Conservation (phyloP, 2,113 vertebrate species). For the Hippolais icterina region DNA sequence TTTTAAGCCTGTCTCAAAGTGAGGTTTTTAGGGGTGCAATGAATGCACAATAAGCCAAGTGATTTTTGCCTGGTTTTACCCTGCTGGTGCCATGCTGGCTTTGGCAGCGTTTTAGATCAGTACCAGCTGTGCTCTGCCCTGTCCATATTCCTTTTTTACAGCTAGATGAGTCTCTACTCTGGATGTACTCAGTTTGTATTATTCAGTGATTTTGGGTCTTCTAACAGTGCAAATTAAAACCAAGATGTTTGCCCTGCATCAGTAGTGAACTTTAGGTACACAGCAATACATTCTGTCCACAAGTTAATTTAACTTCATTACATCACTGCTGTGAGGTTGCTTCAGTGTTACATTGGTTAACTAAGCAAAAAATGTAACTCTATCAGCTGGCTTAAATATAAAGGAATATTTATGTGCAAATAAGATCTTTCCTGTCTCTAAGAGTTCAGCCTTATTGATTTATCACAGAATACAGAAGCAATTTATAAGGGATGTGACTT, state of each 20-base stretch:
- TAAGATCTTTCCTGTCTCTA: background rate
- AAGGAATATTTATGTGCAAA: background rate
- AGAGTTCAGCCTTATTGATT: rapidly evolving
- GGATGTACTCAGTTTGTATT: background rate
- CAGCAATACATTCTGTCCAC: background rate
- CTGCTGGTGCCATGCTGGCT: background rate
- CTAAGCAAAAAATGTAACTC: background rate
- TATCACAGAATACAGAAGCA: background rate
- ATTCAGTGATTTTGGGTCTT: background rate
- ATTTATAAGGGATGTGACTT: background rate
- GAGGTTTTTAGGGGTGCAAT: background rate
- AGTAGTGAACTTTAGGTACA: background rate
- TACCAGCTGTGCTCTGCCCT: background rate
- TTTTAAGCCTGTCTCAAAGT: background rate
- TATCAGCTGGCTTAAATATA: background rate
- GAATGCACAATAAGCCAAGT: background rate
- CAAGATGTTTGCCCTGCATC: background rate
- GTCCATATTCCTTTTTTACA: background rate
- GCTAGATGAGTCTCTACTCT: background rate
- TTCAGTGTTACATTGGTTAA: background rate
- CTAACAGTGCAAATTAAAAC: background rate
- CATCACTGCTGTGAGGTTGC: background rate
- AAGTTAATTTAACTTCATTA: background rate
- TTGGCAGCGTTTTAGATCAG: background rate
- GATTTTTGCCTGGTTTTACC: background rate